These are phyloP conservation scores for Anthoscopus minutus DNA, from an alignment of 2,113 vertebrate genomes.

Conservation along the genomic window DNA sequence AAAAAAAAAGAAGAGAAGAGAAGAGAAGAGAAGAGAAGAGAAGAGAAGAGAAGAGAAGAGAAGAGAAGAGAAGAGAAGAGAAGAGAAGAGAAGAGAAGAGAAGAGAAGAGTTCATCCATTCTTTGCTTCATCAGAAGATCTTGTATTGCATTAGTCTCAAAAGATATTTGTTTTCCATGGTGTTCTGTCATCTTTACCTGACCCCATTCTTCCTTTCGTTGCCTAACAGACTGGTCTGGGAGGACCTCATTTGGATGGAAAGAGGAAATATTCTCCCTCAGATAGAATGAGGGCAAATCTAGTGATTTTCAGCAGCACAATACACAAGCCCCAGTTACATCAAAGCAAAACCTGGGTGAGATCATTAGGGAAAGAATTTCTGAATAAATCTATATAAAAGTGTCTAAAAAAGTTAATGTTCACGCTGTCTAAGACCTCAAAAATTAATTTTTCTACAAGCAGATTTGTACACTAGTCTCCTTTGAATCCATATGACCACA, in stretches of 20 bases:
- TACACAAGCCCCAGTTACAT: background rate
- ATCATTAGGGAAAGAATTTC: background rate
- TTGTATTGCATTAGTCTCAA: background rate
- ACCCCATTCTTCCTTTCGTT: background rate
- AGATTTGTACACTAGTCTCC: background rate
- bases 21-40: background rate
- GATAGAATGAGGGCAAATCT: background rate
- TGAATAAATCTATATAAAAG: background rate
- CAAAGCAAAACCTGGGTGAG: background rate
- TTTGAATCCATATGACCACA: background rate
- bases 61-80: too few relatives aligned
- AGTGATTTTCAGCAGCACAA: background rate
- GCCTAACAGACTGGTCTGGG: background rate
- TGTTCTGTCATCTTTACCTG: background rate
- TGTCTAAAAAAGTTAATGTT: background rate
- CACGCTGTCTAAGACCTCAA: background rate
- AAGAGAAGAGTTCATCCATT: too few relatives aligned
- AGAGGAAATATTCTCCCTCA: background rate
- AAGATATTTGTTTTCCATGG: background rate
- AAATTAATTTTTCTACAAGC: background rate
- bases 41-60: background rate
- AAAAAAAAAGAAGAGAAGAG: too few relatives aligned
- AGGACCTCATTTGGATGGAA: background rate
- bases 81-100: too few relatives aligned
- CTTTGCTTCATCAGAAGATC: background rate